Conservation (phyloP, 2,888 invertebrate species). For the Mycogona germanica region DNA sequence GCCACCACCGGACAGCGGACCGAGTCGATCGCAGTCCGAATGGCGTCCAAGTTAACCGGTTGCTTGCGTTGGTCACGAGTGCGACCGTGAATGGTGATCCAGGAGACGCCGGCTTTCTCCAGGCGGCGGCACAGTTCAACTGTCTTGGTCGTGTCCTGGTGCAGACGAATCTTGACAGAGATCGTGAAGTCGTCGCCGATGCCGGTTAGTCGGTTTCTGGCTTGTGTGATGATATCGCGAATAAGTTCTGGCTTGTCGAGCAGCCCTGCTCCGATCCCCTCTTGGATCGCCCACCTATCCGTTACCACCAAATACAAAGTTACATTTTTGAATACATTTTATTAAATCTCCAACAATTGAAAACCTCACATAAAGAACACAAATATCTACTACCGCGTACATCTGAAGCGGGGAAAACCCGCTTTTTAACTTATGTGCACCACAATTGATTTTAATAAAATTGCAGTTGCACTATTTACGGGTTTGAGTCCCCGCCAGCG, state of each 20-base stretch:
- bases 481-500: too few relatives aligned
- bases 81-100: constrained; percentile 82
- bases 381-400: too few relatives aligned
- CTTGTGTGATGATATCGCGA: constrained; percentile 61
- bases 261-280: constrained; percentile 77
- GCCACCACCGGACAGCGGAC: constrained; percentile 74
- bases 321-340: not conserved
- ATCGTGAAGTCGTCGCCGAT: constrained; percentile 56
- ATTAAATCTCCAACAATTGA: too few relatives aligned
- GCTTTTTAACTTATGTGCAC: too few relatives aligned
- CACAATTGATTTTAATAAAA: too few relatives aligned
- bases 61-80: constrained; percentile 68
- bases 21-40: constrained; percentile 55
- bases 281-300: constrained; percentile 72
- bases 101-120: constrained; percentile 76
- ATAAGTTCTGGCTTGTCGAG: constrained; percentile 71
- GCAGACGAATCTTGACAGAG: constrained; percentile 82
- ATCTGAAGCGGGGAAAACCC: too few relatives aligned
- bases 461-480: not conserved
- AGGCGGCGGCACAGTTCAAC: constrained; percentile 65
- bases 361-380: too few relatives aligned
- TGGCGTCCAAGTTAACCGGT: constrained; percentile 49
- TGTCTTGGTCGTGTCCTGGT: constrained; percentile 52
- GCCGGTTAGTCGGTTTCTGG: constrained; percentile 54
- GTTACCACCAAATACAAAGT: not conserved